Conservation (phyloP, 2,797 vertebrate species). For the Xenopus petersii region DNA sequence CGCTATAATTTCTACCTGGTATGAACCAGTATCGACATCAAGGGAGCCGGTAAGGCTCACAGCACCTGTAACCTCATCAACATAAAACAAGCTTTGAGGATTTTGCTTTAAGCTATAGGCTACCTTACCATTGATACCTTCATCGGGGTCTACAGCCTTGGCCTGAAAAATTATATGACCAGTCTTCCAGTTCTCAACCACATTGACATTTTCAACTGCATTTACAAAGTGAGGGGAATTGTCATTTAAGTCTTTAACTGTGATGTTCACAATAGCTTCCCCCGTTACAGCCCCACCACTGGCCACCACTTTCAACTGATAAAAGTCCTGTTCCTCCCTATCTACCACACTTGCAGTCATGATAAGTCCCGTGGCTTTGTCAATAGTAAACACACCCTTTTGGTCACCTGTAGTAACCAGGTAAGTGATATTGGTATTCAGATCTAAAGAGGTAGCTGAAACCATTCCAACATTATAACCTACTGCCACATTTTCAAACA, state of each 20-base stretch:
- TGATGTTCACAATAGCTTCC: conserved; percentile 87
- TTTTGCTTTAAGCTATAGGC: conserved; percentile 89
- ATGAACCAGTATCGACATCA: conserved; percentile 85
- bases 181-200: conserved; percentile 93
- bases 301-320: conserved; percentile 89
- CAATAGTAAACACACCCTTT: conserved; percentile 81
- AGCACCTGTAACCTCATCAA: conserved; percentile 82
- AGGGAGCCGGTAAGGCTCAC: conserved; percentile 82
- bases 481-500: conserved; percentile 90
- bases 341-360: conserved; percentile 82
- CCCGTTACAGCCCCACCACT: conserved; percentile 87
- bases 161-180: conserved; percentile 93
- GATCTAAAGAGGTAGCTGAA: conserved; percentile 86
- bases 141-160: conserved; percentile 87
- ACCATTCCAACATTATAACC: conserved; percentile 85
- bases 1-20: conserved; percentile 86
- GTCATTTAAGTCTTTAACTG: conserved; percentile 94
- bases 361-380: conserved; percentile 78
- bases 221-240: conserved; percentile 90
- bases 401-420: conserved; percentile 92
- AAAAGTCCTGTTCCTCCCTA: conserved; percentile 89
- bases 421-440: conserved; percentile 93
- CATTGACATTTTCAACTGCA: conserved; percentile 83
- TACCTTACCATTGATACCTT: conserved; percentile 85
- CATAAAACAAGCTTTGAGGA: conserved; percentile 82